A percentile compares a stretch with the other conserved stretches of the same genome.
phyloP scores from a whole-genome alignment of 1,140 invertebrate genomes.

The Pogonomyrmex californicus region DNA sequence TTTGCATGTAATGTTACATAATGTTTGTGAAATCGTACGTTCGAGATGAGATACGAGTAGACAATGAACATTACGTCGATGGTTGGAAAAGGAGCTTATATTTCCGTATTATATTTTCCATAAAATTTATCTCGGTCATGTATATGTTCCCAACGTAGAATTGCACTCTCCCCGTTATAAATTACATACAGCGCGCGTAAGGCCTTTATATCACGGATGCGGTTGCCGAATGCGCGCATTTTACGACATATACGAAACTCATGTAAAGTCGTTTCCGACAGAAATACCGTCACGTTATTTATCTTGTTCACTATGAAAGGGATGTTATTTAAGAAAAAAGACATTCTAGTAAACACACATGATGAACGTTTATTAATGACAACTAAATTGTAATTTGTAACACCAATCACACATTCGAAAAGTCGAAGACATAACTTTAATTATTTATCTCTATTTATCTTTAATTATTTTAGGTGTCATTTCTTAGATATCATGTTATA shows the following conservation, averaged over 20 bases:
- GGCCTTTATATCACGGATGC: slow-evolving; percentile 33
- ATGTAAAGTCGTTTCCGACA: slow-evolving; percentile 19
- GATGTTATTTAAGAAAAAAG: neutral
- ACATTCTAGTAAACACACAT: neutral
- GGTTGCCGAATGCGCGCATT: slow-evolving; percentile 23
- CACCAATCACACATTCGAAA: neutral
- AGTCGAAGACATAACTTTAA: neutral
- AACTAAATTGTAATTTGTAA: neutral
- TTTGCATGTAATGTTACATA: neutral
- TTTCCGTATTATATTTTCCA: slow-evolving; percentile 40
- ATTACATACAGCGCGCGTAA: slow-evolving; percentile 29
- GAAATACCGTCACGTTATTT: neutral
- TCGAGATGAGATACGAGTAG: neutral
- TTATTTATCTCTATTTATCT: too few species aligned
- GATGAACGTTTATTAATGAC: neutral
- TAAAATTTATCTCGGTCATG: slow-evolving; percentile 39
- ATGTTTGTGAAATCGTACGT: neutral
- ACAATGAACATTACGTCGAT: slow-evolving; percentile 23
- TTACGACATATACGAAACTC: slow-evolving; percentile 38
- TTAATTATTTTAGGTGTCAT: neutral
- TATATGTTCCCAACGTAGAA: slow-evolving; percentile 22
- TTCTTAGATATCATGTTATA: neutral
- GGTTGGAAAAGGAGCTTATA: slow-evolving; percentile 27
- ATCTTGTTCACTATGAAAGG: neutral
- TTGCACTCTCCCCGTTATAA: slow-evolving; percentile 53